A percentile compares a stretch with the other conserved stretches of the same genome.
Evolutionary conservation across 1,140 invertebrate genomes (phyloP).

Genomic region (Lepidurus arcticus): DNA sequence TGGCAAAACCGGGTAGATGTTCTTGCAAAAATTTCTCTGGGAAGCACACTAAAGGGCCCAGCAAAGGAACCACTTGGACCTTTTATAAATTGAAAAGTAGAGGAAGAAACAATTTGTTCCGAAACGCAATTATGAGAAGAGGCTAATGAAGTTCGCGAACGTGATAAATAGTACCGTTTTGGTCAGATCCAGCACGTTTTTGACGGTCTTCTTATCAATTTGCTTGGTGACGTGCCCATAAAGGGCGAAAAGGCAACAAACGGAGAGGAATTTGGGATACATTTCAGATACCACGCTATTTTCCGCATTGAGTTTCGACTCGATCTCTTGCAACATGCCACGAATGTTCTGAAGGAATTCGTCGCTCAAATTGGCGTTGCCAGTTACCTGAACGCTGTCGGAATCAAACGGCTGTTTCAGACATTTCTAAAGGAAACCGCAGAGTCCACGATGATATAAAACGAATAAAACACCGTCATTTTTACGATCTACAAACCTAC

Average conservation of each 20-base stretch:
- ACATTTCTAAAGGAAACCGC: constrained; percentile 25
- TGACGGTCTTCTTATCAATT: constrained; percentile 16
- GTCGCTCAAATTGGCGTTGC: neutral
- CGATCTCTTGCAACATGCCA: neutral
- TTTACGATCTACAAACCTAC: neutral
- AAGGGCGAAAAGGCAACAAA: neutral
- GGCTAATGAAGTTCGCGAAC: neutral
- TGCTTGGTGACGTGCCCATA: neutral
- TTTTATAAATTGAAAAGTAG: neutral
- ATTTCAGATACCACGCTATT: neutral
- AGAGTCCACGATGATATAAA: constrained; percentile 25
- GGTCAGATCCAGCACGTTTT: neutral
- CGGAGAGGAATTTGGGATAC: neutral
- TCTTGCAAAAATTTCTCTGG: constrained; percentile 1
- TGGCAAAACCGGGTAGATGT: neutral
- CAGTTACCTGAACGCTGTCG: constrained; percentile 37
- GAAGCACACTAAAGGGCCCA: neutral
- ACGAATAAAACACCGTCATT: constrained; percentile 33
- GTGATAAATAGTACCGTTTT: constrained; percentile 2
- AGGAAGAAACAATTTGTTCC: neutral
- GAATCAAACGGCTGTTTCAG: constrained; percentile 20
- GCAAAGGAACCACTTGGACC: neutral
- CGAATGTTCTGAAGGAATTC: constrained; percentile 6
- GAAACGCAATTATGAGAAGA: neutral
- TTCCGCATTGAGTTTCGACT: neutral